phyloP scores from a whole-genome alignment of 2,797 vertebrate genomes.

The Sebastiscus tertius region DNA sequence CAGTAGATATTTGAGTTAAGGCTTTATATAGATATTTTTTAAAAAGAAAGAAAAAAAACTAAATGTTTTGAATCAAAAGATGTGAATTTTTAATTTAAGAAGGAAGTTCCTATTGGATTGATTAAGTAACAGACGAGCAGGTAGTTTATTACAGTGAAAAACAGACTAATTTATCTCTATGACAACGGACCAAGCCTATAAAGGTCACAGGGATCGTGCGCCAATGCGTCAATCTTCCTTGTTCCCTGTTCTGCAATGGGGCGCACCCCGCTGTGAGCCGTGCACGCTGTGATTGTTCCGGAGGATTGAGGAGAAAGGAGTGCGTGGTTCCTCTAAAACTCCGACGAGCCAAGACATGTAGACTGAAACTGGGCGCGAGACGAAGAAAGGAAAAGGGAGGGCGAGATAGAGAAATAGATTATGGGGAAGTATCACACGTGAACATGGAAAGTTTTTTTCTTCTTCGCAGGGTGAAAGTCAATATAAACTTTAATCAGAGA shows the following conservation, averaged over 20 bases:
- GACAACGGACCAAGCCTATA: constrained; percentile 8
- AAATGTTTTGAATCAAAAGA: not conserved
- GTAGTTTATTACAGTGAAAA: not conserved
- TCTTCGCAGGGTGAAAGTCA: not conserved
- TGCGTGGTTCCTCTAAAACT: constrained; percentile 66
- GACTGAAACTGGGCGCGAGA: constrained; percentile 83
- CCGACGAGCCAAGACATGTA: constrained; percentile 76
- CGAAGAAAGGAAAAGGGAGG: constrained; percentile 70
- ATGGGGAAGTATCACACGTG: constrained; percentile 56
- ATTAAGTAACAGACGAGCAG: not conserved
- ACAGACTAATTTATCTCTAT: constrained; percentile 14
- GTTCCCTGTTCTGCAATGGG: constrained; percentile 21
- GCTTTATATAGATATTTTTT: not conserved
- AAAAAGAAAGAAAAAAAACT: not conserved
- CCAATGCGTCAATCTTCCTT: constrained; percentile 35
- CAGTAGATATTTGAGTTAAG: not conserved
- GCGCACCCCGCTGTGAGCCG: constrained; percentile 67
- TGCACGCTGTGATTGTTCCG: constrained; percentile 65
- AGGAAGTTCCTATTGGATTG: not conserved
- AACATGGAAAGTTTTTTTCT: constrained; percentile 36
- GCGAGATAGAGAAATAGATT: constrained; percentile 64
- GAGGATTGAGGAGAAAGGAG: constrained; percentile 67
- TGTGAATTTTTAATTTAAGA: not conserved
- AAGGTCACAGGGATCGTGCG: constrained; percentile 40
- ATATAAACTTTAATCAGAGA: not conserved